These are phyloP conservation scores for Uloborus plumipes DNA, from an alignment of 2,888 invertebrate species.

Conservation along the genomic window DNA sequence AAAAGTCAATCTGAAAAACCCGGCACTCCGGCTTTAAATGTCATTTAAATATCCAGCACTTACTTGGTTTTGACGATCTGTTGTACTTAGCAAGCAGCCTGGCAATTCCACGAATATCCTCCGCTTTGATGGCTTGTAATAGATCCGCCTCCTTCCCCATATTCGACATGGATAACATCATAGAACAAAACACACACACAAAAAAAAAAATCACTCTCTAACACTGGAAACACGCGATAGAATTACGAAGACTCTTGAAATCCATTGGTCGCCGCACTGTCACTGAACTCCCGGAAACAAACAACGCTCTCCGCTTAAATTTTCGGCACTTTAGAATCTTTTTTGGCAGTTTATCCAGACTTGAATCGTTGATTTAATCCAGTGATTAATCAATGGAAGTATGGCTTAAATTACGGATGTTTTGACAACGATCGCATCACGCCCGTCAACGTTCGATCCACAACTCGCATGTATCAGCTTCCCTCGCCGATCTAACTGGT, in stretches of 20 bases:
- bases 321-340: not conserved
- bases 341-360: not conserved
- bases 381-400: not conserved
- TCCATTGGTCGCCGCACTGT: slow-evolving; percentile 35
- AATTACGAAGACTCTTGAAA: slow-evolving; percentile 38
- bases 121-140: slow-evolving; percentile 64
- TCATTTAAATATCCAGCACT: slow-evolving; percentile 13
- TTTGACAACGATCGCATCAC: too few species aligned
- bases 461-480: too few species aligned
- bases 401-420: too few species aligned
- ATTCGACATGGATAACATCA: slow-evolving; percentile 53
- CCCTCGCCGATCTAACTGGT: slow-evolving; percentile 8
- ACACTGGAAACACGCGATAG: slow-evolving; percentile 27
- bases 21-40: too few species aligned
- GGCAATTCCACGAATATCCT: slow-evolving; percentile 63
- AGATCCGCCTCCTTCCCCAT: slow-evolving; percentile 63
- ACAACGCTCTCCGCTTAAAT: not conserved
- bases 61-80: slow-evolving; percentile 64
- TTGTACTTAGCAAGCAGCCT: slow-evolving; percentile 57
- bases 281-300: slow-evolving; percentile 34
- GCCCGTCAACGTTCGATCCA: too few species aligned
- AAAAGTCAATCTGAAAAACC: too few species aligned
- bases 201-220: slow-evolving; percentile 18
- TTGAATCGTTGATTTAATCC: slow-evolving; percentile 35
- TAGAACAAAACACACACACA: slow-evolving; percentile 13